A percentile compares a stretch with the other conserved stretches of the same genome.
Conservation (phyloP, 2,797 vertebrate genomes). For the Centropyge bicolor region DNA sequence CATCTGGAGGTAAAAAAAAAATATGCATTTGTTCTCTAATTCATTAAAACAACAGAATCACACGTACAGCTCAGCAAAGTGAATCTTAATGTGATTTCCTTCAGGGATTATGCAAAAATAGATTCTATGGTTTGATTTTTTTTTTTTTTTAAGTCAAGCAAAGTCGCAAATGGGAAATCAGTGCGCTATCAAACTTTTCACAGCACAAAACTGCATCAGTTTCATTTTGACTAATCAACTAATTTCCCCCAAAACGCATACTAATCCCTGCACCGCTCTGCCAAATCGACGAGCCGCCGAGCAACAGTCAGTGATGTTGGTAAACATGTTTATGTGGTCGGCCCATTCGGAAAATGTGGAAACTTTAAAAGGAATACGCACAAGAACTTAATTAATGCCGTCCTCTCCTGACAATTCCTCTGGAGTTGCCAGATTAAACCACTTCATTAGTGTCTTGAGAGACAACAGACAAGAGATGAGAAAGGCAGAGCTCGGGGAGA, state of each 20-base stretch:
- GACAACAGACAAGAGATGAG: conserved; percentile 70
- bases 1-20: not conserved
- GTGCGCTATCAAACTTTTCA: conserved; percentile 20
- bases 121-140: conserved; percentile 2
- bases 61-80: not conserved
- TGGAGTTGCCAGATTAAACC: conserved; percentile 77
- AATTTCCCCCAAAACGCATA: not conserved
- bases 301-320: not conserved
- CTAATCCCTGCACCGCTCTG: not conserved
- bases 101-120: not conserved
- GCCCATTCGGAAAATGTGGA: conserved; percentile 19
- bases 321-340: conserved; percentile 31
- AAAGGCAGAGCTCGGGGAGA: conserved; percentile 59
- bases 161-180: conserved; percentile 23
- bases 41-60: not conserved
- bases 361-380: conserved; percentile 49
- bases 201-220: not conserved
- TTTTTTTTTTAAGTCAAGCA: not conserved
- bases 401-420: conserved; percentile 62
- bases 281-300: not conserved
- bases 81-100: not conserved
- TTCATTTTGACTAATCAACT: conserved; percentile 29
- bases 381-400: conserved; percentile 70
- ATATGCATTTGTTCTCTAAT: not conserved
- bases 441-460: conserved; percentile 79